Conservation (phyloP, 2,797 vertebrate species). For the Labroides dimidiatus region DNA sequence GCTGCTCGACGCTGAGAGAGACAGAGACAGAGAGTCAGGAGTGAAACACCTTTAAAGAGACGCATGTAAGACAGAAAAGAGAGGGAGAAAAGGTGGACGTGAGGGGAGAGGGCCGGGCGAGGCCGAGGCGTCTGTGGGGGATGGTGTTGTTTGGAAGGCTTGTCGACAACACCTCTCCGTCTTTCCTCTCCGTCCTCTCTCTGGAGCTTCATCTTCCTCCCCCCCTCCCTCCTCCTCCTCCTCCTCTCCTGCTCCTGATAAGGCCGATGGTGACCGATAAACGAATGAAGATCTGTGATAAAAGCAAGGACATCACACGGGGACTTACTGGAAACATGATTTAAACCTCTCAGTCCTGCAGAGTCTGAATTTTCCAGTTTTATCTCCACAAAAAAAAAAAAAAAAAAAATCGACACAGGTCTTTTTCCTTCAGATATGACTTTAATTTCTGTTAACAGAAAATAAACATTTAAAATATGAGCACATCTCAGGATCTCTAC, state of each 20-base stretch:
- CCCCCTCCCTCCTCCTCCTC: conserved; percentile 24
- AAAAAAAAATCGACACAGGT: too few species aligned
- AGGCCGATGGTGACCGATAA: conserved; percentile 73
- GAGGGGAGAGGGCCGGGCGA: conserved; percentile 8
- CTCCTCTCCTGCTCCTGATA: conserved; percentile 55
- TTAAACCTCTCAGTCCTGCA: conserved; percentile 6
- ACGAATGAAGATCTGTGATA: conserved; percentile 46
- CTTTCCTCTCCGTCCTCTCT: conserved; percentile 36
- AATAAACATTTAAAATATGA: too few species aligned
- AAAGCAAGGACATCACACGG: conserved; percentile 51
- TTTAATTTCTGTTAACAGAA: too few species aligned
- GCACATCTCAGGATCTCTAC: too few species aligned
- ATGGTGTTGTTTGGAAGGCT: conserved; percentile 49
- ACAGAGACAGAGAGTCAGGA: conserved; percentile 20
- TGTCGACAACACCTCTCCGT: conserved; percentile 63
- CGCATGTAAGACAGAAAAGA: not conserved
- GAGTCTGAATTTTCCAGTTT: not conserved
- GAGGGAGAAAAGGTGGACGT: conserved; percentile 4
- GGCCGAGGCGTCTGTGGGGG: conserved; percentile 51
- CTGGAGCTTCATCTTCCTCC: conserved; percentile 40
- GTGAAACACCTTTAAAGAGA: not conserved
- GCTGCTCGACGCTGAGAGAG: conserved; percentile 52
- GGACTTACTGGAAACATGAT: conserved; percentile 55
- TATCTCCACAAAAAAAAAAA: too few species aligned
- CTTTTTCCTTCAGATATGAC: too few species aligned